Percentiles rank a stretch among this genome's conserved stretches.
Conservation (phyloP, 2,888 invertebrate genomes). For the Rhynchonema sp. region DNA sequence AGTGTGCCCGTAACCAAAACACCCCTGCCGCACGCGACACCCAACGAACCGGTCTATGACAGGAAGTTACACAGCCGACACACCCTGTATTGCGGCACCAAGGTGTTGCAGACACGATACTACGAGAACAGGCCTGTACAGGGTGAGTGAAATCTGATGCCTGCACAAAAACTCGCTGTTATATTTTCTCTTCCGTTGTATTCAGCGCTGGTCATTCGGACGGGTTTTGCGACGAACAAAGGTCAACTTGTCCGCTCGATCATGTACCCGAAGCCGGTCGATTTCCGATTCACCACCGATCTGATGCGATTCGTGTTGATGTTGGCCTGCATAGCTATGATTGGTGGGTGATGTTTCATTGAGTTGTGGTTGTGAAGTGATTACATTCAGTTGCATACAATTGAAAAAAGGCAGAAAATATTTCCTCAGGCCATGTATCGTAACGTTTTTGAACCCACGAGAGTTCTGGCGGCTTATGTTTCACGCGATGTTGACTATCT, state of each 20-base stretch:
- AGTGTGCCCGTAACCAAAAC: conserved; percentile 80
- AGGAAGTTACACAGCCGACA: conserved; percentile 57
- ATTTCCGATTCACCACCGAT: conserved; percentile 39
- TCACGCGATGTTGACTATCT: too few species aligned
- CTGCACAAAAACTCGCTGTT: too few species aligned
- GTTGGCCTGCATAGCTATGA: neutral
- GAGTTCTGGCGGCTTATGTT: too few species aligned
- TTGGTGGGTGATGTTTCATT: too few species aligned
- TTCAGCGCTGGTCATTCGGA: conserved; percentile 60
- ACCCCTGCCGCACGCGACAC: conserved; percentile 19
- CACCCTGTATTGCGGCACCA: conserved; percentile 68
- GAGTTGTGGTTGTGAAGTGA: too few species aligned
- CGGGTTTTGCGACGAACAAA: conserved; percentile 45
- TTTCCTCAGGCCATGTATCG: too few species aligned
- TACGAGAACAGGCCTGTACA: conserved; percentile 26
- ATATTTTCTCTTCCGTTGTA: too few species aligned
- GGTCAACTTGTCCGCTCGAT: conserved; percentile 41
- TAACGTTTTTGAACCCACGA: too few species aligned
- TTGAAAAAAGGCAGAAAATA: too few species aligned
- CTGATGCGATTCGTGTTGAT: conserved; percentile 39
- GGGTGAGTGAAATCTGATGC: neutral
- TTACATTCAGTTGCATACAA: too few species aligned
- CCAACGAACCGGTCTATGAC: conserved; percentile 43
- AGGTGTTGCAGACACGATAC: conserved; percentile 60
- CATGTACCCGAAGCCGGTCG: conserved; percentile 40